phyloP scores from a whole-genome alignment of 2,113 vertebrate genomes.

The Ailuropoda melanoleuca region DNA sequence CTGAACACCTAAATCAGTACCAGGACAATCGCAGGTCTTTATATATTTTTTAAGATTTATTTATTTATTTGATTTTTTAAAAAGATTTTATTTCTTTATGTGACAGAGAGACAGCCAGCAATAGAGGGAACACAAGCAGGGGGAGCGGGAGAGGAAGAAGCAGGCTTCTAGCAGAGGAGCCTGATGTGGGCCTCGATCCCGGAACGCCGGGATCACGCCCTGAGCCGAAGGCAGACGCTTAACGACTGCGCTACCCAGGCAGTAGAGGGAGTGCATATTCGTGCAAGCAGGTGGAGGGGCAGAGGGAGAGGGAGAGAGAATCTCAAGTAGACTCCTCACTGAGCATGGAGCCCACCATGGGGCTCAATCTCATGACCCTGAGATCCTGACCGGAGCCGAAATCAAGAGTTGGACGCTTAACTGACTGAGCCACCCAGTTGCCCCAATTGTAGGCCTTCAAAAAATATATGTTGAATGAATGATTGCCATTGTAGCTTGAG shows the following conservation, averaged over 20 bases:
- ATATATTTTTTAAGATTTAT: not conserved
- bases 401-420: not conserved
- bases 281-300: not conserved
- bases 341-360: accelerated
- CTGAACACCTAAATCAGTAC: not conserved
- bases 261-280: not conserved
- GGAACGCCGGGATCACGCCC: no score
- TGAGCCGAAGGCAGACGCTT: no score
- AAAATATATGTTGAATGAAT: not conserved
- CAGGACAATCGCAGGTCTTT: not conserved
- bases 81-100: no score
- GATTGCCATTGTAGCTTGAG: not conserved
- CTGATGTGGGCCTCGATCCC: no score
- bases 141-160: no score
- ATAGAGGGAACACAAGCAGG: no score
- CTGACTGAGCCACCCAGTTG: not conserved
- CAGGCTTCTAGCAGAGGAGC: no score
- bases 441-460: not conserved
- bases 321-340: not conserved
- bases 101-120: no score
- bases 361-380: not conserved
- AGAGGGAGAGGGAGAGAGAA: not conserved
- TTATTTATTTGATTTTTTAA: not conserved
- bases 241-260: no score
- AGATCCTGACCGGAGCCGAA: not conserved